Evolutionary conservation across 1,140 invertebrate species (phyloP).

Genomic region (Musca vetustissima): DNA sequence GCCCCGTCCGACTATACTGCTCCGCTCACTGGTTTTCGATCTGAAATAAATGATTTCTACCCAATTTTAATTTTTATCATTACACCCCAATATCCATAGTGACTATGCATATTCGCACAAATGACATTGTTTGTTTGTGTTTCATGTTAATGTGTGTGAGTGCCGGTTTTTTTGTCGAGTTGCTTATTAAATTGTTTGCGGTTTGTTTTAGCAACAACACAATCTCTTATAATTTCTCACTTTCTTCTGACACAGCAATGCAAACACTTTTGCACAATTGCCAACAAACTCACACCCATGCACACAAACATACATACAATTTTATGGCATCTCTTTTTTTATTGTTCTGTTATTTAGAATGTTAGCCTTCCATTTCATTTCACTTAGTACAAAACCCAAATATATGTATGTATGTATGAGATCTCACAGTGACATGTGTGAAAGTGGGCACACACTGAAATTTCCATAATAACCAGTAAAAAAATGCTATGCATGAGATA

Average conservation of each 20-base stretch:
- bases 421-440: too few relatives aligned
- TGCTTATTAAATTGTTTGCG: slow-evolving; percentile 20
- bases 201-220: background rate
- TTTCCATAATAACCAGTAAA: slow-evolving; percentile 23
- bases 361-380: too few relatives aligned
- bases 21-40: too few relatives aligned
- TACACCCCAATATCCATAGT: too few relatives aligned
- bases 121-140: background rate
- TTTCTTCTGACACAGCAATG: too few relatives aligned
- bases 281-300: background rate
- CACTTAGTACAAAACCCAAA: too few relatives aligned
- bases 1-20: too few relatives aligned
- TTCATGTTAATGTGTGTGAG: background rate
- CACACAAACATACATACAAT: background rate
- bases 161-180: background rate
- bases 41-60: too few relatives aligned
- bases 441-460: background rate
- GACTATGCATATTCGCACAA: background rate
- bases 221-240: too few relatives aligned
- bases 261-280: background rate
- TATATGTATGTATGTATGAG: too few relatives aligned
- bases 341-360: too few relatives aligned
- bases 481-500: slow-evolving; percentile 1
- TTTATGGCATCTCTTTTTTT: background rate
- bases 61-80: too few relatives aligned